Evolutionary conservation across 2,113 vertebrate species (phyloP).

Genomic region (Gorsachius goisagi): DNA sequence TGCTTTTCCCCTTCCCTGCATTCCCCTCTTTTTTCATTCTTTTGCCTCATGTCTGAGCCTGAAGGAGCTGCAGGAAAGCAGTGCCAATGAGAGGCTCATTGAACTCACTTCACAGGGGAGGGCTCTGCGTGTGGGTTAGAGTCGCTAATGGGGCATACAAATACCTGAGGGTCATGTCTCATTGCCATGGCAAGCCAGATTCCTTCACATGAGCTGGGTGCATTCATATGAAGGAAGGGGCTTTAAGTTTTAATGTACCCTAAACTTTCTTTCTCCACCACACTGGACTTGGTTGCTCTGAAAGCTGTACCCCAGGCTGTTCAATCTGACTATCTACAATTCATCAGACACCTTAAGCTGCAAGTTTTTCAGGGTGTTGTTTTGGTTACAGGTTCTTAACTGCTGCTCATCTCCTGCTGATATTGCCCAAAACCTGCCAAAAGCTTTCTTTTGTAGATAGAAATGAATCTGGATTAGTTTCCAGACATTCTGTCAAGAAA

Average conservation of each 20-base stretch:
- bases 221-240: neutral
- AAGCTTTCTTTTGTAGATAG: constrained; percentile 17
- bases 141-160: neutral
- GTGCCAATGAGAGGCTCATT: neutral
- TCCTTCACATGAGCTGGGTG: neutral
- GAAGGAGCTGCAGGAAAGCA: neutral
- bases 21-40: neutral
- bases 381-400: constrained; percentile 40
- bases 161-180: neutral
- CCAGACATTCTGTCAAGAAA: constrained; percentile 24
- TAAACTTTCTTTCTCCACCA: neutral
- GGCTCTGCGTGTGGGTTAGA: neutral
- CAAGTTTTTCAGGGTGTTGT: neutral
- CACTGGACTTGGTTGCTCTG: neutral
- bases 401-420: constrained; percentile 2
- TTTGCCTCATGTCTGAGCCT: neutral
- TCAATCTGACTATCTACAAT: neutral
- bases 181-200: neutral
- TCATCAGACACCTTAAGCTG: neutral
- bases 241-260: neutral
- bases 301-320: neutral
- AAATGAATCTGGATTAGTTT: constrained; percentile 40
- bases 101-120: neutral
- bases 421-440: constrained; percentile 6
- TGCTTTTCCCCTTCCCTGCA: neutral